phyloP scores from a whole-genome alignment of 2,888 invertebrate species.

The Spilarctia lutea region DNA sequence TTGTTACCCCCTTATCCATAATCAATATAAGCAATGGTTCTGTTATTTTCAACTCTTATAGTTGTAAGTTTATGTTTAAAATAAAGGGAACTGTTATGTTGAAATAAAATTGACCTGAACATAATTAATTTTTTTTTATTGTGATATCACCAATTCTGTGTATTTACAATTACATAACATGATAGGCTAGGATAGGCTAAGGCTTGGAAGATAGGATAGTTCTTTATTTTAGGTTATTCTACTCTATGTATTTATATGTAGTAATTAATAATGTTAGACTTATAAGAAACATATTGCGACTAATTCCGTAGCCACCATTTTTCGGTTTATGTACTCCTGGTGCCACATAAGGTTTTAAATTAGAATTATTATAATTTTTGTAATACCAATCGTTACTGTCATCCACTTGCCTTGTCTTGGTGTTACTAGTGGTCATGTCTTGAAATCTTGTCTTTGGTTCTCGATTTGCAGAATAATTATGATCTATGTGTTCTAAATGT shows the following conservation, averaged over 20 bases:
- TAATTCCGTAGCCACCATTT: constrained; percentile 54
- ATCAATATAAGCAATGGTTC: too few relatives aligned
- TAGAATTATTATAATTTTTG: constrained; percentile 92
- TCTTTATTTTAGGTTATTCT: constrained; percentile 5
- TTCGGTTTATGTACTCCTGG: constrained; percentile 68
- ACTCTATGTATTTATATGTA: constrained; percentile 8
- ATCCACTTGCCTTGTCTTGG: constrained; percentile 80
- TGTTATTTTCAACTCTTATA: too few relatives aligned
- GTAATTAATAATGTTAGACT: constrained; percentile 26
- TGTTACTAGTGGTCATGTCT: constrained; percentile 72
- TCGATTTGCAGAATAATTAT: constrained; percentile 75
- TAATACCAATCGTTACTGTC: constrained; percentile 94
- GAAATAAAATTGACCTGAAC: constrained; percentile 28
- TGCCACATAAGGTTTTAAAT: constrained; percentile 80
- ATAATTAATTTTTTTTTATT: constrained; percentile 22
- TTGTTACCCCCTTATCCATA: background rate
- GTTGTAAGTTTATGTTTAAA: too few relatives aligned
- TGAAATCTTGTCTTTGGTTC: constrained; percentile 79
- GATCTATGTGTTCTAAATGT: constrained; percentile 69
- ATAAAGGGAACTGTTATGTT: background rate
- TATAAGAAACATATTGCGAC: constrained; percentile 47
- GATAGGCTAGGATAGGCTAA: too few relatives aligned
- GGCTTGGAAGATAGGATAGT: background rate
- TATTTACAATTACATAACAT: constrained; percentile 34
- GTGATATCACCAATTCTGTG: constrained; percentile 23